Conservation (phyloP, 2,113 vertebrate species). For the Meles meles region DNA sequence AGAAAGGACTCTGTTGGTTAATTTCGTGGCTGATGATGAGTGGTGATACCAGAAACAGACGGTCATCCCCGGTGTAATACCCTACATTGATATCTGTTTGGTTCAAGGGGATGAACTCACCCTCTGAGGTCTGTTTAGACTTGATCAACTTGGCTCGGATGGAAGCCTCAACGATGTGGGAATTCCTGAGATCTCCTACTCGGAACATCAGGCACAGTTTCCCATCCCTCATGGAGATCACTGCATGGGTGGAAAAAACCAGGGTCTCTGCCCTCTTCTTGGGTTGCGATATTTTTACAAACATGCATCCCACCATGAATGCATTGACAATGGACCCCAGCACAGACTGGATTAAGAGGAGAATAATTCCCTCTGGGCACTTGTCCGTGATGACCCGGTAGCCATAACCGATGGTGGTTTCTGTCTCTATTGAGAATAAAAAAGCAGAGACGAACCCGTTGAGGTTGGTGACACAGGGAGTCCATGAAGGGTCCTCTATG, state of each 20-base stretch:
- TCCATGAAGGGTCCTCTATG: constrained; percentile 92
- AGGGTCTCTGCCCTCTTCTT: constrained; percentile 99
- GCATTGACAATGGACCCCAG: constrained; percentile 99
- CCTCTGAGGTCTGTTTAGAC: constrained; percentile 99
- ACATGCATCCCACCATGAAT: constrained; percentile 99
- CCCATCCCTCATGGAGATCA: constrained; percentile 97
- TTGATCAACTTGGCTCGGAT: constrained; percentile 99
- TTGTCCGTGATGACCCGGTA: constrained; percentile 99
- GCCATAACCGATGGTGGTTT: constrained; percentile 99
- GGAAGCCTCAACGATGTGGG: constrained; percentile 99
- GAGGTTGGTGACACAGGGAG: constrained; percentile 97
- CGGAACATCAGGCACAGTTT: constrained; percentile 99
- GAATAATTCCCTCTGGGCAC: constrained; percentile 96
- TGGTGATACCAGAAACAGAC: constrained; percentile 97
- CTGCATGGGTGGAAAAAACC: constrained; percentile 97
- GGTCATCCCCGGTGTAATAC: constrained; percentile 97
- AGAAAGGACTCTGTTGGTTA: constrained; percentile 98
- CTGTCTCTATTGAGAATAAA: constrained; percentile 99
- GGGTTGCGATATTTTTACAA: constrained; percentile 99
- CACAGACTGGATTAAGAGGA: constrained; percentile 97
- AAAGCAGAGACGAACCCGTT: constrained; percentile 98
- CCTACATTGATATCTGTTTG: constrained; percentile 99
- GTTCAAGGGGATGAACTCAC: constrained; percentile 98
- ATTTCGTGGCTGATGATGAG: constrained; percentile 99
- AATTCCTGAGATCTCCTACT: constrained; percentile 97